Evolutionary conservation across 1,140 invertebrate genomes (phyloP).

Genomic region (Heliconius hermathena): DNA sequence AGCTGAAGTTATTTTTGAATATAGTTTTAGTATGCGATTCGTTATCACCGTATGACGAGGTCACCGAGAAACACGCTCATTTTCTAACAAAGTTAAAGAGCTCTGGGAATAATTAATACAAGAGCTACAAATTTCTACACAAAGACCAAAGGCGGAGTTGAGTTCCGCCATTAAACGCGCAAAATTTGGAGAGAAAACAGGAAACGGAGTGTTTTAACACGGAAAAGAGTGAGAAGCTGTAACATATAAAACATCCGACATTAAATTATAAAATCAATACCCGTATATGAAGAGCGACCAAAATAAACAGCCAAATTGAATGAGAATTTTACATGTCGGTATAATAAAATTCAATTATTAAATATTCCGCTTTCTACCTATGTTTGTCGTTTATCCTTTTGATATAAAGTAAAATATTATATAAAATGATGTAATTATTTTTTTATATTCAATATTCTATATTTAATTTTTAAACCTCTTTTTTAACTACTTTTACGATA

Average conservation of each 20-base stretch:
- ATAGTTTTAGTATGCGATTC: no score
- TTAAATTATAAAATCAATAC: background rate
- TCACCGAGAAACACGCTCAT: no score
- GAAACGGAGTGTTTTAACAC: background rate
- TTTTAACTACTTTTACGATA: background rate
- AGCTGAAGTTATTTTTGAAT: no score
- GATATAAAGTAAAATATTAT: no score
- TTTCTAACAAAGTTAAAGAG: no score
- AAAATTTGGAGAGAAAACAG: background rate
- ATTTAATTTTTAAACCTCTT: no score
- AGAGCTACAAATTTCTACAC: no score
- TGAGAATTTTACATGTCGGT: background rate
- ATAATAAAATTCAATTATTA: background rate
- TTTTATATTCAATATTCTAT: no score
- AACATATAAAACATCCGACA: background rate
- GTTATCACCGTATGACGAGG: no score
- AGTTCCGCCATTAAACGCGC: background rate
- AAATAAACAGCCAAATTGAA: background rate
- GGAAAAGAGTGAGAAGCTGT: no score
- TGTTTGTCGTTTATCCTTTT: background rate
- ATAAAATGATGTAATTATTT: no score
- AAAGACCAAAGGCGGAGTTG: background rate
- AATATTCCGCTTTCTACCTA: background rate
- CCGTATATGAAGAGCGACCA: background rate
- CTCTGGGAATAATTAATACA: no score